Conservation (phyloP, 2,888 invertebrate species). For the Cosmorhoe ocellata region DNA sequence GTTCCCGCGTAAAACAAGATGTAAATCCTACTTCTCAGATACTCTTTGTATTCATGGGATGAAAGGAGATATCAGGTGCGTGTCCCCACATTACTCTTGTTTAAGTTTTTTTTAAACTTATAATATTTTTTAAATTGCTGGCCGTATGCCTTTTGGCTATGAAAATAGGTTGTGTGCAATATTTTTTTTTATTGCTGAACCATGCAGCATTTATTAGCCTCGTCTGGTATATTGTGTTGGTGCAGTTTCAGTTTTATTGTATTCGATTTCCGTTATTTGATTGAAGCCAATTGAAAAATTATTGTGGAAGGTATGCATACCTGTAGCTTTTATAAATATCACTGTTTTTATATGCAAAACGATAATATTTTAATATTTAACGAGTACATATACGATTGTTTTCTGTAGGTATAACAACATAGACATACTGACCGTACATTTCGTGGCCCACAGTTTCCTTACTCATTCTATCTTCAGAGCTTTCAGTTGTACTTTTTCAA, state of each 20-base stretch:
- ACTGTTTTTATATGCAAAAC: too few relatives aligned
- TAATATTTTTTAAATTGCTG: constrained; percentile 67
- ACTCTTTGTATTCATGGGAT: constrained; percentile 73
- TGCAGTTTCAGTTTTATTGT: too few relatives aligned
- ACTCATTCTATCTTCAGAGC: constrained; percentile 59
- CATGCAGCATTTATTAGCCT: too few relatives aligned
- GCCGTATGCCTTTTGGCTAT: constrained; percentile 45
- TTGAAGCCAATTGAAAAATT: too few relatives aligned
- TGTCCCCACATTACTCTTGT: constrained; percentile 41
- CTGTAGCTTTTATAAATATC: too few relatives aligned
- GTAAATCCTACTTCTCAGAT: constrained; percentile 47
- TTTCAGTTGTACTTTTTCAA: constrained; percentile 59
- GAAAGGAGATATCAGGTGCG: constrained; percentile 60
- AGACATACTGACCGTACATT: constrained; percentile 27
- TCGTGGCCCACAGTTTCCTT: constrained; percentile 48
- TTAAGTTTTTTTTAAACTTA: constrained; percentile 52
- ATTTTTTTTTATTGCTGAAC: neutral
- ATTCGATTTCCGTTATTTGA: too few relatives aligned
- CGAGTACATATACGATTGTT: too few relatives aligned
- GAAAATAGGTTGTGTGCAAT: constrained; percentile 23
- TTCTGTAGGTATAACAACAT: too few relatives aligned
- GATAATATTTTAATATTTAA: too few relatives aligned
- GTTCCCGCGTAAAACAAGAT: constrained; percentile 32
- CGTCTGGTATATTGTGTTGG: too few relatives aligned
- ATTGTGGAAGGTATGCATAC: too few relatives aligned